Evolutionary conservation across 2,113 vertebrate species (phyloP).

Genomic region (Nicator chloris): DNA sequence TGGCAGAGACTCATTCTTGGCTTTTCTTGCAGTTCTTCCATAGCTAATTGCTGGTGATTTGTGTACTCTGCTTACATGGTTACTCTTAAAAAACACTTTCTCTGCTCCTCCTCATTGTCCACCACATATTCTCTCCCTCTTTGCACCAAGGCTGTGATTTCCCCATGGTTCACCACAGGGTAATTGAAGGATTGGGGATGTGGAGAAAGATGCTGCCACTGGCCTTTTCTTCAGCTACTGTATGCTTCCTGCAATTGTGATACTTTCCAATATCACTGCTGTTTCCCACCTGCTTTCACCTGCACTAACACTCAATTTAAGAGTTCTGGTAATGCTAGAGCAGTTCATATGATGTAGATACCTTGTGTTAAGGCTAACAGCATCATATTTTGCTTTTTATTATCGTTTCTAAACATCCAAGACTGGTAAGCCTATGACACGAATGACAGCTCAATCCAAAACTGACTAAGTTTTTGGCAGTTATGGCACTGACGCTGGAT

Average conservation of each 20-base stretch:
- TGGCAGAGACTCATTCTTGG: background rate
- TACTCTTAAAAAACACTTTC: background rate
- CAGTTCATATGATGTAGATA: background rate
- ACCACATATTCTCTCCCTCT: background rate
- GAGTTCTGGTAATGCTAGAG: background rate
- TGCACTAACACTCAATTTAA: background rate
- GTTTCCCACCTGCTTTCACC: background rate
- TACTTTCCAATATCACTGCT: background rate
- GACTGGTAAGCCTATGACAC: background rate
- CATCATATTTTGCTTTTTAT: background rate
- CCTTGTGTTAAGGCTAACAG: background rate
- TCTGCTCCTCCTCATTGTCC: background rate
- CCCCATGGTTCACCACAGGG: accelerated
- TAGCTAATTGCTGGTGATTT: background rate
- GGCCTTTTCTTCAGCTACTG: background rate
- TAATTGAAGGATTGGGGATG: background rate
- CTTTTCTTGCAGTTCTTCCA: background rate
- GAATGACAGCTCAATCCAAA: background rate
- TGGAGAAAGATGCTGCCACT: background rate
- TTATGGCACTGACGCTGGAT: background rate
- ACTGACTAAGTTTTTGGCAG: background rate
- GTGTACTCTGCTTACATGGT: background rate
- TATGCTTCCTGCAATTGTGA: background rate
- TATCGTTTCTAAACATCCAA: background rate
- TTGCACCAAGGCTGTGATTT: background rate